A percentile compares a stretch with the other conserved stretches of the same genome.
These are phyloP conservation scores for Tinamus major DNA, from an alignment of 2,797 vertebrate species.

Conservation along the genomic window DNA sequence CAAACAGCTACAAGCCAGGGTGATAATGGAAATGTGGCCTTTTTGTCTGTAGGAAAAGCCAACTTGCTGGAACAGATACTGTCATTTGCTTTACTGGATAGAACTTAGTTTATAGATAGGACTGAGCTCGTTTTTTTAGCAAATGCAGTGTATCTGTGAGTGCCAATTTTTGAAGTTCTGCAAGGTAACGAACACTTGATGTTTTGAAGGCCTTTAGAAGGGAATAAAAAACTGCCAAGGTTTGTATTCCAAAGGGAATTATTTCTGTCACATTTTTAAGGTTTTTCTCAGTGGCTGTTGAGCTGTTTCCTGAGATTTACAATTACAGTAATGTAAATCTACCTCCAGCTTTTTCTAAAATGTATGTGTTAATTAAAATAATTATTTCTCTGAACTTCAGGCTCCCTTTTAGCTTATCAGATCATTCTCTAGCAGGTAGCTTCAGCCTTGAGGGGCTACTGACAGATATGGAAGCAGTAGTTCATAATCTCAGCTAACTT, in stretches of 20 bases:
- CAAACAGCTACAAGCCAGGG: background rate
- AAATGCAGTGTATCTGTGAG: background rate
- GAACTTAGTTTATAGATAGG: background rate
- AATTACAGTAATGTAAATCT: background rate
- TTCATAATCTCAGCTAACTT: background rate
- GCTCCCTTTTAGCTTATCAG: slow-evolving; percentile 7
- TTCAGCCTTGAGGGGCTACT: background rate
- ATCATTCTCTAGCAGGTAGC: background rate
- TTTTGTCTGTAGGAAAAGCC: background rate
- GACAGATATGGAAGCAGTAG: background rate
- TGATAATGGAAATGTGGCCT: rapidly evolving
- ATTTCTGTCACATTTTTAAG: background rate
- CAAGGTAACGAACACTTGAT: background rate
- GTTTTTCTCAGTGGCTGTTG: background rate
- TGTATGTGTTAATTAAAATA: background rate
- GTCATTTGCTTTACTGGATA: background rate
- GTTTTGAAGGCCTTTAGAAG: background rate
- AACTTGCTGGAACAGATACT: background rate
- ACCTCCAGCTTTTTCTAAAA: background rate
- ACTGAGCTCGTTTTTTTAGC: background rate
- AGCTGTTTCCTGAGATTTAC: background rate
- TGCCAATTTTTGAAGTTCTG: background rate
- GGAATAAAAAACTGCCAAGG: background rate
- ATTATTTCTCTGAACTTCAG: slow-evolving; percentile 5
- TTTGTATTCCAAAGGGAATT: background rate